Percentiles rank a stretch among this genome's conserved stretches.
Conservation (phyloP, 2,113 vertebrate species). For the Phalacrocorax brasilianus region DNA sequence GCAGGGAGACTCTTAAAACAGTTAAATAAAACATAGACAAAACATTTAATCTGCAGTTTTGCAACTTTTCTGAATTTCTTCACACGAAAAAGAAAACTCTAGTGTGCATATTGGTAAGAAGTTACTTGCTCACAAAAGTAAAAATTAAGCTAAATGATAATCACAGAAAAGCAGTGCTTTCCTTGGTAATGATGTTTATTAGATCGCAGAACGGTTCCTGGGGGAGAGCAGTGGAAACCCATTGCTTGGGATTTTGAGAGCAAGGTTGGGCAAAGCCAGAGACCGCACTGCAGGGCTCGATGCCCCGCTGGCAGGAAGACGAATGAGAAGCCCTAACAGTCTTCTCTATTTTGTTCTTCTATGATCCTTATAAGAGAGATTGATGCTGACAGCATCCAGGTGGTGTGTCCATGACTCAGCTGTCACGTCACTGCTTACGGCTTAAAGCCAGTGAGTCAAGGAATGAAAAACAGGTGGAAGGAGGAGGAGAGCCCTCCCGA, state of each 20-base stretch:
- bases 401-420: conserved; percentile 62
- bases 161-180: background rate
- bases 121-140: background rate
- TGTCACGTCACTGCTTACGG: conserved; percentile 63
- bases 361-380: conserved; percentile 63
- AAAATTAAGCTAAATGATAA: background rate
- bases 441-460: conserved; percentile 58
- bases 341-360: conserved; percentile 57
- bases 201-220: background rate
- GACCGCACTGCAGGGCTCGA: background rate
- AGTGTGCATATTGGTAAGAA: background rate
- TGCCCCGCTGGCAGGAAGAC: conserved; percentile 46
- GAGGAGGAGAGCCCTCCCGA: conserved; percentile 44
- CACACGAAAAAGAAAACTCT: accelerated
- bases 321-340: conserved; percentile 29
- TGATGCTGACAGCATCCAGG: conserved; percentile 70
- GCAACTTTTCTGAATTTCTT: background rate
- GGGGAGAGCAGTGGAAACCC: background rate
- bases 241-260: background rate
- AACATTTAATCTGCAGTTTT: background rate
- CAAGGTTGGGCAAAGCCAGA: background rate
- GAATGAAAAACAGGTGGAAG: conserved; percentile 64
- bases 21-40: background rate
- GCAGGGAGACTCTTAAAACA: background rate
- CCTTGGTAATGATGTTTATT: background rate